Evolutionary conservation across 2,797 vertebrate genomes (phyloP).

Genomic region (Arctocebus calabarensis): DNA sequence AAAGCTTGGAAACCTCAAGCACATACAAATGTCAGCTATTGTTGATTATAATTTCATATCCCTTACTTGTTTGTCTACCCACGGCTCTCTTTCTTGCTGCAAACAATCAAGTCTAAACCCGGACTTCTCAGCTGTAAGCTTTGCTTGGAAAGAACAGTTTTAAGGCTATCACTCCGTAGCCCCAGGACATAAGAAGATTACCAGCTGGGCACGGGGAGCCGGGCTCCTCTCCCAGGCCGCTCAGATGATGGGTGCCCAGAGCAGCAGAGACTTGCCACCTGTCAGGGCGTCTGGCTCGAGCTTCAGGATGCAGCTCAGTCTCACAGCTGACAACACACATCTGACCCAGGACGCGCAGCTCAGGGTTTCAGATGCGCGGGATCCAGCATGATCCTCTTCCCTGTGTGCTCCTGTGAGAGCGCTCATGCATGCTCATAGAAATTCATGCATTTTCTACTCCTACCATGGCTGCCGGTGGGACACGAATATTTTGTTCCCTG

Average conservation of each 20-base stretch:
- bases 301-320: fast-evolving
- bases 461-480: background rate
- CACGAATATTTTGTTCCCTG: background rate
- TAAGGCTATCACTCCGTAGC: background rate
- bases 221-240: background rate
- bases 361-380: fast-evolving
- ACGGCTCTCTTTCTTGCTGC: background rate
- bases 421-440: no score
- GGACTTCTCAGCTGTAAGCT: background rate
- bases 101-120: background rate
- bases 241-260: background rate
- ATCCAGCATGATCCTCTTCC: background rate
- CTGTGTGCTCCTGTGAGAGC: background rate
- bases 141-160: background rate
- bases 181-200: background rate
- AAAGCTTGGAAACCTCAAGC: background rate
- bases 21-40: background rate
- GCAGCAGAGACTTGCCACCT: background rate
- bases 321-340: background rate
- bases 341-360: background rate
- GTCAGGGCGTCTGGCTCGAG: background rate
- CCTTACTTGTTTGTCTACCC: background rate
- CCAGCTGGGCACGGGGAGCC: background rate
- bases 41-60: background rate
- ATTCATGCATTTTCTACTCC: background rate